Evolutionary conservation across 2,113 vertebrate species (phyloP).

Genomic region (Scomber scombrus): DNA sequence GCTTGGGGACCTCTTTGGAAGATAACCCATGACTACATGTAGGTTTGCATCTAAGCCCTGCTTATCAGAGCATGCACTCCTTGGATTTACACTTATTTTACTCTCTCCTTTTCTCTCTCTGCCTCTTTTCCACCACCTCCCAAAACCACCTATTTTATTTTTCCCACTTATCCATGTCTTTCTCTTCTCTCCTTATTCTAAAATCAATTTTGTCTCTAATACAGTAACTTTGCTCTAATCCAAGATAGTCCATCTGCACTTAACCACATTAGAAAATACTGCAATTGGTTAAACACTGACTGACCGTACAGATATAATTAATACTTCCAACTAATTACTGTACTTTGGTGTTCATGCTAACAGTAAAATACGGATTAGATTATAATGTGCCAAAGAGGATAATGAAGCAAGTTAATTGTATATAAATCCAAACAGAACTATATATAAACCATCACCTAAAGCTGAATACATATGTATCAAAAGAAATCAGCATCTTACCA

Average conservation of each 20-base stretch:
- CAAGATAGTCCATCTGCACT: neutral
- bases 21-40: conserved; percentile 21
- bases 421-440: neutral
- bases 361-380: neutral
- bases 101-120: neutral
- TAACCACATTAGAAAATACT: neutral
- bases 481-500: neutral
- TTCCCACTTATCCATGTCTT: too few relatives aligned
- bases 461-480: too few relatives aligned
- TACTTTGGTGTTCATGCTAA: neutral
- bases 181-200: neutral
- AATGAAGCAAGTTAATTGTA: neutral
- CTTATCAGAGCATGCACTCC: conserved; percentile 35
- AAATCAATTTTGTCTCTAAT: neutral
- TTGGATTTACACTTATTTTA: conserved; percentile 28
- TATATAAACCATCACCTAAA: too few relatives aligned
- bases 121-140: neutral
- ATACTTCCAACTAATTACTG: neutral
- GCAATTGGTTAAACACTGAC: neutral
- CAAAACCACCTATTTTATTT: neutral
- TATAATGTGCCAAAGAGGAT: neutral
- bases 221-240: neutral
- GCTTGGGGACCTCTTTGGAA: conserved; percentile 34
- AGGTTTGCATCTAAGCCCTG: conserved; percentile 6
- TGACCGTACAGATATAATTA: neutral